A percentile compares a stretch with the other conserved stretches of the same genome.
These are phyloP conservation scores for Zaprionus gabonicus DNA, from an alignment of 1,140 invertebrate species.

Conservation along the genomic window DNA sequence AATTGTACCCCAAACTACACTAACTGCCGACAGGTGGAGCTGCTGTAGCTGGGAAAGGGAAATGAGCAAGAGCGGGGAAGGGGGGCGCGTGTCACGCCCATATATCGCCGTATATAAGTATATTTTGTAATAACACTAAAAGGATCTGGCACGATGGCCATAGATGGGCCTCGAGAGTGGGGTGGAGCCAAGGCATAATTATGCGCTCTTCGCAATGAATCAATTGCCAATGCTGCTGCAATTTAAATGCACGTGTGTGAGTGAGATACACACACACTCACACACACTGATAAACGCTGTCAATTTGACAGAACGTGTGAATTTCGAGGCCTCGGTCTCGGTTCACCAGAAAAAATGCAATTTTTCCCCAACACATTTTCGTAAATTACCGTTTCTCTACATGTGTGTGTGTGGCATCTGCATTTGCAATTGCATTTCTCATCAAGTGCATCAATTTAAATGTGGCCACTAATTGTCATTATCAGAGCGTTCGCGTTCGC, in stretches of 20 bases:
- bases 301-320: conserved; percentile 72
- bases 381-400: conserved; percentile 74
- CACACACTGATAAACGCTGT: conserved; percentile 24
- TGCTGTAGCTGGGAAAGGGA: neutral
- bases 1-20: conserved; percentile 78
- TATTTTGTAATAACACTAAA: conserved; percentile 79
- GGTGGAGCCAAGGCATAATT: conserved; percentile 54
- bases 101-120: conserved; percentile 33
- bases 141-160: conserved; percentile 50
- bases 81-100: conserved; percentile 8
- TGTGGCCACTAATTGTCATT: conserved; percentile 83
- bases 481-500: conserved; percentile 69
- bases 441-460: conserved; percentile 83
- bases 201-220: conserved; percentile 64
- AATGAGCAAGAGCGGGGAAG: no score
- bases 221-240: conserved; percentile 66
- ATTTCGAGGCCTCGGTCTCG: conserved; percentile 65
- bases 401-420: conserved; percentile 38
- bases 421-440: conserved; percentile 79
- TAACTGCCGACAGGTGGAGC: conserved; percentile 47
- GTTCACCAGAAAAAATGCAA: conserved; percentile 74
- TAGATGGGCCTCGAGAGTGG: conserved; percentile 12
- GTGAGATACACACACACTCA: conserved; percentile 1
- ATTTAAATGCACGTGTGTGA: conserved; percentile 49
- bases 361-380: conserved; percentile 58